Evolutionary conservation across 1,140 invertebrate genomes (phyloP).

Genomic region (Ruditapes philippinarum): DNA sequence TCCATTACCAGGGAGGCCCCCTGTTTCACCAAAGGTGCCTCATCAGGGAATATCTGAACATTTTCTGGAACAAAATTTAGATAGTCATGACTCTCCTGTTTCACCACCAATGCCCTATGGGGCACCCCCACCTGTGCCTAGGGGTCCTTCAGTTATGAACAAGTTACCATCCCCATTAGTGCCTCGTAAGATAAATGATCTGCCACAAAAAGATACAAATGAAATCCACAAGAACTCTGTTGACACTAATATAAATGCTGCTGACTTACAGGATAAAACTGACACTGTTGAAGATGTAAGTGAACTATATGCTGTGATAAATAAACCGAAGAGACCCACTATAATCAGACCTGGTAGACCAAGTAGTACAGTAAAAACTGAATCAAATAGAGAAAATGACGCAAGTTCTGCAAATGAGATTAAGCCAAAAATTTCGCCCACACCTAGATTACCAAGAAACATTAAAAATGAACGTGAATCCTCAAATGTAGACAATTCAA

Average conservation of each 20-base stretch:
- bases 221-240: slow-evolving; percentile 7
- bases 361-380: neutral
- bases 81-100: neutral
- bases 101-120: neutral
- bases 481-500: neutral
- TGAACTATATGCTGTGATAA: slow-evolving; percentile 56
- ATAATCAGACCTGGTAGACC: slow-evolving; percentile 54
- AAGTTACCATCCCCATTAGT: slow-evolving; percentile 1
- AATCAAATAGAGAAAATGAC: neutral
- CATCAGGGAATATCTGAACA: neutral
- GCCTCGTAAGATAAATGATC: neutral
- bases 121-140: slow-evolving; percentile 25
- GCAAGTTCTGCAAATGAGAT: neutral
- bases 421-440: neutral
- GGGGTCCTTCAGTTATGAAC: neutral
- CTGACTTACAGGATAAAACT: neutral
- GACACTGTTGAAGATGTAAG: neutral
- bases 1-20: slow-evolving; percentile 5
- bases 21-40: neutral
- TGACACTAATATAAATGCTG: neutral
- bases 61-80: neutral
- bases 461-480: neutral
- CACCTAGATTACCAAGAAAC: neutral
- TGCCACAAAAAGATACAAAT: neutral
- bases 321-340: slow-evolving; percentile 61